A percentile compares a stretch with the other conserved stretches of the same genome.
These are phyloP conservation scores for Cheumatopsyche charites DNA, from an alignment of 1,140 invertebrate genomes.

Conservation along the genomic window DNA sequence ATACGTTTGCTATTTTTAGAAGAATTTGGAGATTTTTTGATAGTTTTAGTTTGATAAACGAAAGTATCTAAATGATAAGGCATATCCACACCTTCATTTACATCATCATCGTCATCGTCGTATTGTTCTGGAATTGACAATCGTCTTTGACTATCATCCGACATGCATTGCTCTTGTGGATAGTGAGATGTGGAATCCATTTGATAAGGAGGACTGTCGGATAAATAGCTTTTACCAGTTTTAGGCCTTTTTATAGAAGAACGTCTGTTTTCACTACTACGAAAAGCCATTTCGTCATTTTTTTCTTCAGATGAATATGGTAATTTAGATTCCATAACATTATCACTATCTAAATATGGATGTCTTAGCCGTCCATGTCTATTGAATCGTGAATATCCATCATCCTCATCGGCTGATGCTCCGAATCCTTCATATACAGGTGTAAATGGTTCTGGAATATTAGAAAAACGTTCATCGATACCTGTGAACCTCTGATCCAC, in stretches of 20 bases:
- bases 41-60: slow-evolving; percentile 59
- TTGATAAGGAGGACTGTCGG: slow-evolving; percentile 35
- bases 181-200: slow-evolving; percentile 41
- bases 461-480: slow-evolving; percentile 40
- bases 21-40: slow-evolving; percentile 60
- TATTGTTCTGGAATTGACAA: slow-evolving; percentile 29
- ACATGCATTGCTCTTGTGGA: slow-evolving; percentile 42
- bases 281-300: slow-evolving; percentile 35
- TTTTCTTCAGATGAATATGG: slow-evolving; percentile 40
- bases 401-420: slow-evolving; percentile 66
- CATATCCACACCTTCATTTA: slow-evolving; percentile 52
- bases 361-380: slow-evolving; percentile 62
- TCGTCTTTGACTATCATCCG: slow-evolving; percentile 52
- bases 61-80: slow-evolving; percentile 57
- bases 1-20: slow-evolving; percentile 56
- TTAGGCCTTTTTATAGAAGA: slow-evolving; percentile 42
- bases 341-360: slow-evolving; percentile 60
- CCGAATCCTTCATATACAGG: slow-evolving; percentile 66
- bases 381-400: slow-evolving; percentile 66
- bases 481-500: slow-evolving; percentile 40
- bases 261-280: slow-evolving; percentile 35
- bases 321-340: slow-evolving; percentile 52
- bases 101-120: slow-evolving; percentile 47
- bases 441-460: slow-evolving; percentile 46
- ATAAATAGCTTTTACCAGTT: slow-evolving; percentile 36